These are phyloP conservation scores for Chamaea fasciata DNA, from an alignment of 2,113 vertebrate species.

Conservation along the genomic window DNA sequence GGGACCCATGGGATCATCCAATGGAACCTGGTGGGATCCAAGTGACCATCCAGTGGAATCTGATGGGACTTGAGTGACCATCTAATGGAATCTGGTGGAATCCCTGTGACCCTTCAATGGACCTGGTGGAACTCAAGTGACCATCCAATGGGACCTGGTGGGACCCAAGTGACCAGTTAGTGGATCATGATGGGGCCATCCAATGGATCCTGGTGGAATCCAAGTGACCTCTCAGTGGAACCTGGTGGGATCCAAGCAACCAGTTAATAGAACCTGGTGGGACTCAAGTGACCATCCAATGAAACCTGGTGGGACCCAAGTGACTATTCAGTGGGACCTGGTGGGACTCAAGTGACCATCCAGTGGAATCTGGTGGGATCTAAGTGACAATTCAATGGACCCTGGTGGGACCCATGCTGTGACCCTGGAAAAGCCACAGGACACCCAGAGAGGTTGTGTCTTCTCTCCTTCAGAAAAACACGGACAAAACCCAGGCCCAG, in stretches of 20 bases:
- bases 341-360: rapidly evolving
- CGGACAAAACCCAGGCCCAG: not conserved
- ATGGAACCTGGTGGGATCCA: rapidly evolving
- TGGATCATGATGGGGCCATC: not conserved
- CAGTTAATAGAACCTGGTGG: rapidly evolving
- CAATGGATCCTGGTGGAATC: rapidly evolving
- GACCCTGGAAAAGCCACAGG: not conserved
- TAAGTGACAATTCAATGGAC: rapidly evolving
- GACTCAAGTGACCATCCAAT: rapidly evolving
- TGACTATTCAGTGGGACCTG: not conserved
- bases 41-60: too few relatives aligned
- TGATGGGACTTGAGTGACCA: not conserved
- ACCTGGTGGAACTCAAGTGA: rapidly evolving
- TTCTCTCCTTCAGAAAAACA: not conserved
- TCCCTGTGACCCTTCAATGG: rapidly evolving
- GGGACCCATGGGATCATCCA: rapidly evolving
- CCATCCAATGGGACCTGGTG: rapidly evolving
- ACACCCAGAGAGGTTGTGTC: not conserved
- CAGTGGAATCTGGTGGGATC: rapidly evolving
- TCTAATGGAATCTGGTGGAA: rapidly evolving
- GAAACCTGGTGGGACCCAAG: too few relatives aligned
- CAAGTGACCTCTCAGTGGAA: rapidly evolving
- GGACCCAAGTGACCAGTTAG: not conserved
- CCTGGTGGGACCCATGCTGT: not conserved
- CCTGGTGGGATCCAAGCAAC: rapidly evolving